A percentile compares a stretch with the other conserved stretches of the same genome.
phyloP scores from a whole-genome alignment of 2,113 vertebrate genomes.

The Salvator merianae region DNA sequence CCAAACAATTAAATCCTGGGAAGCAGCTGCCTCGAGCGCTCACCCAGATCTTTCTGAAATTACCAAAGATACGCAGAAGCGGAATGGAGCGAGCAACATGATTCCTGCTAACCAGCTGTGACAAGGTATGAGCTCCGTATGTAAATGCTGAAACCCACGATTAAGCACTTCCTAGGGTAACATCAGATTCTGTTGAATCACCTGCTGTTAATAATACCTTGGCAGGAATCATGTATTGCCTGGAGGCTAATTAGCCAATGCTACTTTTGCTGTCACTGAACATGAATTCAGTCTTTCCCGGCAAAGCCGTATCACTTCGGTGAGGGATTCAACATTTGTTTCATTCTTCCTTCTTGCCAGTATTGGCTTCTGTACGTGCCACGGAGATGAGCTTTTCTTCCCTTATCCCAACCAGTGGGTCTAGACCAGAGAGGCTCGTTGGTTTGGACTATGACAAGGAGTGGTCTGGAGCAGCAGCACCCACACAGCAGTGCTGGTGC shows the following conservation, averaged over 20 bases:
- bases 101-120: not conserved
- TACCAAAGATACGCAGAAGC: not conserved
- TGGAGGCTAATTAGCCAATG: not conserved
- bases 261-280: not conserved
- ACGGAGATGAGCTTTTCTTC: too few species aligned
- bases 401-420: too few species aligned
- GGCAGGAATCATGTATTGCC: not conserved
- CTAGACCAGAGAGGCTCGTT: too few species aligned
- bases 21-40: not conserved
- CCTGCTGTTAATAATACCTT: not conserved
- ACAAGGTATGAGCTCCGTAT: not conserved
- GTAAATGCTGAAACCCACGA: constrained; percentile 6
- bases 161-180: not conserved
- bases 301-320: not conserved
- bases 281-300: not conserved
- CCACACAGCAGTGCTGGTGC: too few species aligned
- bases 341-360: not conserved
- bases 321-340: not conserved
- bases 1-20: not conserved
- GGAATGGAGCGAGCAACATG: not conserved
- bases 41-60: not conserved
- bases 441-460: too few species aligned
- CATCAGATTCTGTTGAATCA: constrained; percentile 14
- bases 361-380: not conserved
- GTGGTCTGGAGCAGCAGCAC: too few species aligned